These are phyloP conservation scores for Pogonognathellus flavescens DNA, from an alignment of 1,140 invertebrate species.

Conservation along the genomic window DNA sequence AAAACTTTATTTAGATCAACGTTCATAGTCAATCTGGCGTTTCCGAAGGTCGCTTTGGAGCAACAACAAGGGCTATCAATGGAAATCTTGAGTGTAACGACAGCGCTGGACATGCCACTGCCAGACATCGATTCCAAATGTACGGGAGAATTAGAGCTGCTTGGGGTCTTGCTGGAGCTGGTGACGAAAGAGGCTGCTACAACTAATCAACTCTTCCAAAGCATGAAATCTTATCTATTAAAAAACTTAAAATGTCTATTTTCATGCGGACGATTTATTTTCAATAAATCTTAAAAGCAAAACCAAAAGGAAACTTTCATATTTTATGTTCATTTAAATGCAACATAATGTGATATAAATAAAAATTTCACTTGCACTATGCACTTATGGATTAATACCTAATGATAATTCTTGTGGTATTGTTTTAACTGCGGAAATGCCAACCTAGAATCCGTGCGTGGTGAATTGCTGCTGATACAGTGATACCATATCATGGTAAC, in stretches of 20 bases:
- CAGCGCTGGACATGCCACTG: constrained; percentile 32
- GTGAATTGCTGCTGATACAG: too few relatives aligned
- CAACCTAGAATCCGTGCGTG: not conserved
- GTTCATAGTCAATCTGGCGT: constrained; percentile 60
- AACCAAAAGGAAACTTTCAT: too few relatives aligned
- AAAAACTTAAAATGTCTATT: too few relatives aligned
- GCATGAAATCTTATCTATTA: too few relatives aligned
- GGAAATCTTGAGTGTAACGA: constrained; percentile 61
- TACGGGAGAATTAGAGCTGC: constrained; percentile 44
- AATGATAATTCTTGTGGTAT: too few relatives aligned
- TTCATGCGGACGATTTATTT: too few relatives aligned
- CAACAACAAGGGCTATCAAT: constrained; percentile 63
- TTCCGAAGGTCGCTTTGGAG: constrained; percentile 61
- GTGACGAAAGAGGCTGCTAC: constrained; percentile 57
- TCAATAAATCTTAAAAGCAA: too few relatives aligned
- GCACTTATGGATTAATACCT: too few relatives aligned
- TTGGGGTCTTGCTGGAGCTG: constrained; percentile 38
- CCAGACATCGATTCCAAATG: constrained; percentile 56
- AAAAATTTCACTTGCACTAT: too few relatives aligned
- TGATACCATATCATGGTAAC: too few relatives aligned
- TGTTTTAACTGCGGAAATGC: not conserved
- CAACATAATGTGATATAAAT: too few relatives aligned
- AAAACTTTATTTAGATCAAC: constrained; percentile 15
- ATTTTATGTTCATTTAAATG: too few relatives aligned
- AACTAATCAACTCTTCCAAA: constrained; percentile 37